Evolutionary conservation across 2,888 invertebrate species (phyloP).

Genomic region (Dione vanillae): DNA sequence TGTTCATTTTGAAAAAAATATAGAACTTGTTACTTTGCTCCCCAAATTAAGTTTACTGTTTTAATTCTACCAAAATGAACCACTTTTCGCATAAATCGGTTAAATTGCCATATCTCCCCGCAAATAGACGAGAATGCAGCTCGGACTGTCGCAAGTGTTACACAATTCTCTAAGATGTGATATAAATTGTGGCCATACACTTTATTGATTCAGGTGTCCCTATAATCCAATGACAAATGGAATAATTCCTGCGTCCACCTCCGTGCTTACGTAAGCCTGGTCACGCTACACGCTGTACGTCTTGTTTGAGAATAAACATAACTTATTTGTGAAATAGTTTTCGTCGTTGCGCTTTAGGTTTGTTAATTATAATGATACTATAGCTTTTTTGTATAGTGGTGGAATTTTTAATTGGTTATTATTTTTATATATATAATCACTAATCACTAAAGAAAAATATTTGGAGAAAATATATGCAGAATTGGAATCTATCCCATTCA

Average conservation of each 20-base stretch:
- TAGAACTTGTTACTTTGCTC: too few species aligned
- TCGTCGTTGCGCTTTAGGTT: conserved; percentile 20
- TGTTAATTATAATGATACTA: conserved; percentile 2
- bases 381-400: too few species aligned
- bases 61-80: not conserved
- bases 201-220: conserved; percentile 47
- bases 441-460: too few species aligned
- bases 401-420: too few species aligned
- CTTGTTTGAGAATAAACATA: conserved; percentile 17
- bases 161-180: conserved; percentile 40
- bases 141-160: conserved; percentile 38
- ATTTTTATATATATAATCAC: too few species aligned
- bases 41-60: not conserved
- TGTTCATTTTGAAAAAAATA: too few species aligned
- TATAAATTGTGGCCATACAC: conserved; percentile 40
- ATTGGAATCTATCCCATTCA: too few species aligned
- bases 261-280: conserved; percentile 34
- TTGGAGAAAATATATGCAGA: too few species aligned
- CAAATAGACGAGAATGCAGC: conserved; percentile 18
- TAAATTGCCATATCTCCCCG: conserved; percentile 11
- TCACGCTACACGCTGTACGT: conserved; percentile 32
- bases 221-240: conserved; percentile 45
- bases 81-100: not conserved
- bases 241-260: conserved; percentile 43
- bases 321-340: conserved; percentile 27